A percentile compares a stretch with the other conserved stretches of the same genome.
phyloP scores from a whole-genome alignment of 2,113 vertebrate species.

The Muntiacus reevesi region DNA sequence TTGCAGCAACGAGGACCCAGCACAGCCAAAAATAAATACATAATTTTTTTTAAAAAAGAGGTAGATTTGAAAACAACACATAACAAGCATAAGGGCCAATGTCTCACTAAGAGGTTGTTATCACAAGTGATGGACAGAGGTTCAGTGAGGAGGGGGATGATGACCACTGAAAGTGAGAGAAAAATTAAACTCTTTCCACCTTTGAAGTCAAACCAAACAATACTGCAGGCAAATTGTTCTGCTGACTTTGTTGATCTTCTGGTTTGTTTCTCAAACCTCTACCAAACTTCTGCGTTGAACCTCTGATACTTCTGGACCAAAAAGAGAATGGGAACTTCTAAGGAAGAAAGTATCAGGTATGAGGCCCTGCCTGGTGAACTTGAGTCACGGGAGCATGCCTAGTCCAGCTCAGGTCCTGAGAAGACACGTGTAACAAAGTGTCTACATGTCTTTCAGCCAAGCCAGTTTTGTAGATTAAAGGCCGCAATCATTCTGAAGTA shows the following conservation, averaged over 20 bases:
- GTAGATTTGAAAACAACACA: neutral
- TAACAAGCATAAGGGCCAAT: neutral
- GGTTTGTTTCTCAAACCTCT: slow-evolving; percentile 39
- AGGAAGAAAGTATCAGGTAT: neutral
- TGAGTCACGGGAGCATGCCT: neutral
- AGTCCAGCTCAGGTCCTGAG: neutral
- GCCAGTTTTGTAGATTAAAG: slow-evolving; percentile 35
- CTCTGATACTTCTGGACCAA: neutral
- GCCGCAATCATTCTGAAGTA: neutral
- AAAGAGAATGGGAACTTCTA: neutral
- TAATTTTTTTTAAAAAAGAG: neutral
- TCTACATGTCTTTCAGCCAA: neutral
- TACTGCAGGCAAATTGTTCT: neutral
- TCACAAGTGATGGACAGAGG: neutral
- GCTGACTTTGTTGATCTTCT: neutral
- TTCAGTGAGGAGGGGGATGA: neutral
- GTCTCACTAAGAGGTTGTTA: neutral
- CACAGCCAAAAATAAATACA: neutral
- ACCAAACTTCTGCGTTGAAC: slow-evolving; percentile 1
- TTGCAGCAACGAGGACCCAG: neutral
- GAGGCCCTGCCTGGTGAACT: neutral
- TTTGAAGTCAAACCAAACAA: neutral
- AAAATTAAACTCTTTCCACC: neutral
- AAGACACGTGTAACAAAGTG: neutral
- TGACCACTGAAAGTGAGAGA: neutral